Evolutionary conservation across 2,113 vertebrate genomes (phyloP), one percentile per base, ranked within the genome.

Genomic region (Trematomus loennbergii): DNA sequence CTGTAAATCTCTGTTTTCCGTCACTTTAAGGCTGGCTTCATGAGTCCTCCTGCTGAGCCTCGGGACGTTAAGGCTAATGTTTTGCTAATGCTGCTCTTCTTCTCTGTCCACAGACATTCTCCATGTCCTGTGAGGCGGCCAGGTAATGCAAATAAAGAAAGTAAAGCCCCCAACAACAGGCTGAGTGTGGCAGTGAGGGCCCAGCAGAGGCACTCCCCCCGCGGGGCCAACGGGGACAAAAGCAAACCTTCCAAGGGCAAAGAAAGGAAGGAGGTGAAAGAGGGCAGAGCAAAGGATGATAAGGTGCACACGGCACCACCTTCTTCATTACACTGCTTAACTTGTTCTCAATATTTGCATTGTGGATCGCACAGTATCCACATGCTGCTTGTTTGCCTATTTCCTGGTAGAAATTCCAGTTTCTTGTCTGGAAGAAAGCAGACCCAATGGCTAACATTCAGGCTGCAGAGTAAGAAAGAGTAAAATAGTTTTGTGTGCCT

Each of bases 261-360:
- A 81, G 97, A 98, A 43, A 99, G 96, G 92, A 99, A 95, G 83
- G 98, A 98, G 25, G 89, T 92, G 63, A 98, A 96, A 84, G 98
- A 98, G 40, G 93, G 91, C 82, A 98, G 96, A 95, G 92, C 93
- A 78, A 98, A 96, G 93, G 98, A 98, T 1, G 97, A 98, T 53
- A 99, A 98, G 96, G 98, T 99, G 91, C 85, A 12, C 12, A 25
- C 22, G 17, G 17, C 22, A 25, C 29, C 4, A 6, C 49, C 6
- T 46, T 12, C 12, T 20, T 64, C 29, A 40, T 67, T 25, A 10
- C 54, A 65, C 17, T 53, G 45, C 52, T 74, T 46, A 40, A 17
- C 13, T 40, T 22, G 8, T 33, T 43, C 73, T 79, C 29, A 49
- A 15, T 78, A 22, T 88, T 85, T 77, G 71, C 4, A 4, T 36